Evolutionary conservation across 2,888 invertebrate species (phyloP), one percentile per base, ranked within the genome.

Genomic region (Apotomis turbidana): DNA sequence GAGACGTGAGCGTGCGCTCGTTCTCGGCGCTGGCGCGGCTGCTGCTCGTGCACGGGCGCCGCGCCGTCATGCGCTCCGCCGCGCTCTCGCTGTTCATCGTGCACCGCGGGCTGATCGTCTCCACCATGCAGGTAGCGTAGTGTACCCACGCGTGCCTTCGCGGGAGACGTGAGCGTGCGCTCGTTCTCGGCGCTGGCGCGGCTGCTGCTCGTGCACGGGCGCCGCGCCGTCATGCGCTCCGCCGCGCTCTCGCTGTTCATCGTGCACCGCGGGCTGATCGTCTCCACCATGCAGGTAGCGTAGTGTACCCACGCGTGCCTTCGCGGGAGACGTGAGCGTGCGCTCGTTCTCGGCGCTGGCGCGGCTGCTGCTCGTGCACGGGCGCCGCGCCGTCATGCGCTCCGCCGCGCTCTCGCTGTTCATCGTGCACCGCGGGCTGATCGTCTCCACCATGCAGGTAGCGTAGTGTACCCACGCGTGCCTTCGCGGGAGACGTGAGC

Each of bases 171-270:
- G 88, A 98, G 98, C 83, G 96, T 99, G 81, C 96, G 97, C 4
- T 97, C 98, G 88, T 99, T 99, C 90, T 95, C 96, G 68, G 95
- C 96, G 82, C 95, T 99, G 78, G 96, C 97, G 55, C 95, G 97
- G 46, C 94, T 99, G 73, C 90, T 99, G 73, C 90, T 99, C 74
- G 98, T 99, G 13, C 99, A 99, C 87, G 99, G 99, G 0, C 95
- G 99, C 66, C 95, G 98, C 81, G 96, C 98, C 74, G 97, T 97
- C 86, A 98, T 99, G 94, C 95, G 99, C 69, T 99, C 99, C 0
- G 98, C 99, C n/a, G 97, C 99, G 4, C 95, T 99, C 15, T 97
- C 98, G 78, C 99, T 99, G 88, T 99, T 99, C 91, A 99, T 99
- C 70, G 99, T 99, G 85, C 99, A 99, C 89, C 95, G 99, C 68